Evolutionary conservation across 2,888 invertebrate genomes (phyloP).

Genomic region (Galerucella nymphaeae): DNA sequence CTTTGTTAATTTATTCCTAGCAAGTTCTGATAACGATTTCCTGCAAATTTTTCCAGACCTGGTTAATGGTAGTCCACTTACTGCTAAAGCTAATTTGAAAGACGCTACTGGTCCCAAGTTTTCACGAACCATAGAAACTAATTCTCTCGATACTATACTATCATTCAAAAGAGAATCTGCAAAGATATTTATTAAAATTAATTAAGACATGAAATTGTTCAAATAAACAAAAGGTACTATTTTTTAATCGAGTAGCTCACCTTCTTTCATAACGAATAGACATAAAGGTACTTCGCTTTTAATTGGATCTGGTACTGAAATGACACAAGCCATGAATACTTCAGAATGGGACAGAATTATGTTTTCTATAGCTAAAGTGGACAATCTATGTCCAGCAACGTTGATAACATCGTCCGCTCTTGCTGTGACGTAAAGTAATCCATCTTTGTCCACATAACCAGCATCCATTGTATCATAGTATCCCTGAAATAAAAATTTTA

Average conservation of each 20-base stretch:
- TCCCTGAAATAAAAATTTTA: constrained; percentile 69
- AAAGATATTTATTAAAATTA: constrained; percentile 44
- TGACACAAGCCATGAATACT: constrained; percentile 87
- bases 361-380: constrained; percentile 91
- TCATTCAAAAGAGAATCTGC: constrained; percentile 67
- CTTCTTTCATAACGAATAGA: constrained; percentile 81
- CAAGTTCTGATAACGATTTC: constrained; percentile 86
- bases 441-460: constrained; percentile 85
- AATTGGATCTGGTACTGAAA: constrained; percentile 88
- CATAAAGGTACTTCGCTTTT: constrained; percentile 94
- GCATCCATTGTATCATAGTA: constrained; percentile 97
- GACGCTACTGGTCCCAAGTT: constrained; percentile 90
- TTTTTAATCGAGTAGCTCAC: constrained; percentile 54
- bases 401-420: constrained; percentile 96
- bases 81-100: constrained; percentile 82
- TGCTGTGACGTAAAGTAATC: constrained; percentile 89
- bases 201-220: too few relatives aligned
- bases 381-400: constrained; percentile 92
- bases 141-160: constrained; percentile 68
- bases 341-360: constrained; percentile 88
- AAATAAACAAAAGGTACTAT: too few relatives aligned
- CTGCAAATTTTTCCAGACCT: constrained; percentile 85
- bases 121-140: constrained; percentile 71
- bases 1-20: constrained; percentile 81
- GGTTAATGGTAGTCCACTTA: constrained; percentile 86